Evolutionary conservation across 1,140 invertebrate genomes (phyloP).

Genomic region (Drosophila repletoides): DNA sequence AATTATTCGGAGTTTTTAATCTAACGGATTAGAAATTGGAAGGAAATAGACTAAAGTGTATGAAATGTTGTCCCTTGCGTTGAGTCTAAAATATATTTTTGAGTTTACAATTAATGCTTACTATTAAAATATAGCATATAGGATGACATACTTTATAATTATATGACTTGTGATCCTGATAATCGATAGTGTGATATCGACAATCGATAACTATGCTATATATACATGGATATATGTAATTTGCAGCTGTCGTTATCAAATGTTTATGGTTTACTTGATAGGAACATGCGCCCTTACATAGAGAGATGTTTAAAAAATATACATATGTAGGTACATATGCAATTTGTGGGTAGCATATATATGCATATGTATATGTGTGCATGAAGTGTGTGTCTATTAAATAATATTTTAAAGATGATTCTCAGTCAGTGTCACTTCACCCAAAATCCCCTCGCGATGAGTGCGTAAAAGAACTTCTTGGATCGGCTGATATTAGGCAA

Average conservation of each 20-base stretch:
- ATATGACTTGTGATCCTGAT: conserved; percentile 8
- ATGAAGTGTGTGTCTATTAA: conserved; percentile 26
- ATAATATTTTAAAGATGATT: conserved; percentile 69
- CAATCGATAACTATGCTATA: conserved; percentile 4
- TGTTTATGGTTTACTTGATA: conserved; percentile 8
- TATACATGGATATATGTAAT: background rate
- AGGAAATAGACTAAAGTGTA: background rate
- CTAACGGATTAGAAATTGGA: background rate
- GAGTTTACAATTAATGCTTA: conserved; percentile 3
- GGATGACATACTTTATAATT: no score
- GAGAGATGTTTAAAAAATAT: no score
- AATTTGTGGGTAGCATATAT: no score
- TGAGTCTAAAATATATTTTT: conserved; percentile 1
- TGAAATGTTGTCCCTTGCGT: conserved; percentile 7
- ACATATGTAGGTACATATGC: background rate
- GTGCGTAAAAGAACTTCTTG: conserved; percentile 46
- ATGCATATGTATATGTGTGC: background rate
- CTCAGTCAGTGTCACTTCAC: conserved; percentile 65
- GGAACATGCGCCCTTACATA: conserved; percentile 27
- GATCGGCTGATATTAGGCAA: conserved; percentile 63
- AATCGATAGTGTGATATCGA: no score
- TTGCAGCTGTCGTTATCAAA: background rate
- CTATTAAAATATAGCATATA: conserved; percentile 1
- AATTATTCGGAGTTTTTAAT: no score
- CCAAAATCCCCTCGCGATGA: conserved; percentile 36